A percentile compares a stretch with the other conserved stretches of the same genome.
phyloP scores from a whole-genome alignment of 1,140 invertebrate species.

The Drosophila kohkoa region DNA sequence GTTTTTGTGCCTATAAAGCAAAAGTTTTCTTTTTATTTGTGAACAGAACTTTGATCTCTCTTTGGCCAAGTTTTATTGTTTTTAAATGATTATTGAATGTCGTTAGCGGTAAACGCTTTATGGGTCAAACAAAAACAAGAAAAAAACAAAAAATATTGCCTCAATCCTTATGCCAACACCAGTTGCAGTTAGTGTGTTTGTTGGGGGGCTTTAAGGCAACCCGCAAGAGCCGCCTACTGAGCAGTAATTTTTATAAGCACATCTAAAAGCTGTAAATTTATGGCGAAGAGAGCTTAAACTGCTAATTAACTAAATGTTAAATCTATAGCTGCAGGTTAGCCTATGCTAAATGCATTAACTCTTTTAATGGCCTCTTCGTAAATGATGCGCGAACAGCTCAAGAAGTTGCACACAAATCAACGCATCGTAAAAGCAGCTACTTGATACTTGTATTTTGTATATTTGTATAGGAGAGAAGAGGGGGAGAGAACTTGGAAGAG shows the following conservation, averaged over 20 bases:
- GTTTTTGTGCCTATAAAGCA: constrained; percentile 21
- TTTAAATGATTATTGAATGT: constrained; percentile 60
- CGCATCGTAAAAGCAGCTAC: not conserved
- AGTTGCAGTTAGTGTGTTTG: not conserved
- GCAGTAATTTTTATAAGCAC: constrained; percentile 11
- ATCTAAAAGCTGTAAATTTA: constrained; percentile 27
- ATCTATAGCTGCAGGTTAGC: constrained; percentile 31
- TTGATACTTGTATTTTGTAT: constrained; percentile 11
- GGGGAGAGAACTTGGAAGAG: not conserved
- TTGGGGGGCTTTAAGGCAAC: not conserved
- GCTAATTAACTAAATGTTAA: constrained; percentile 32
- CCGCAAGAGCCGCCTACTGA: not conserved
- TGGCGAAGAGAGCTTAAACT: constrained; percentile 9
- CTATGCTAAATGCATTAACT: constrained; percentile 39
- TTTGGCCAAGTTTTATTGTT: constrained; percentile 43
- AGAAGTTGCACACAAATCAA: constrained; percentile 28
- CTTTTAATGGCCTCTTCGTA: constrained; percentile 21
- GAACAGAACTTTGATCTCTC: constrained; percentile 14
- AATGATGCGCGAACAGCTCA: constrained; percentile 19
- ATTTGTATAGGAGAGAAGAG: constrained; percentile 1
- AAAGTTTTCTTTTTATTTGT: constrained; percentile 23
- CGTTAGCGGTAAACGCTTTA: constrained; percentile 53
- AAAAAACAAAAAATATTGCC: not conserved
- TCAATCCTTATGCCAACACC: constrained; percentile 24
- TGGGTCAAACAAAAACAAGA: constrained; percentile 46